Percentiles rank a stretch among this genome's conserved stretches.
phyloP scores from a whole-genome alignment of 2,113 vertebrate species.

The Empidonax traillii region DNA sequence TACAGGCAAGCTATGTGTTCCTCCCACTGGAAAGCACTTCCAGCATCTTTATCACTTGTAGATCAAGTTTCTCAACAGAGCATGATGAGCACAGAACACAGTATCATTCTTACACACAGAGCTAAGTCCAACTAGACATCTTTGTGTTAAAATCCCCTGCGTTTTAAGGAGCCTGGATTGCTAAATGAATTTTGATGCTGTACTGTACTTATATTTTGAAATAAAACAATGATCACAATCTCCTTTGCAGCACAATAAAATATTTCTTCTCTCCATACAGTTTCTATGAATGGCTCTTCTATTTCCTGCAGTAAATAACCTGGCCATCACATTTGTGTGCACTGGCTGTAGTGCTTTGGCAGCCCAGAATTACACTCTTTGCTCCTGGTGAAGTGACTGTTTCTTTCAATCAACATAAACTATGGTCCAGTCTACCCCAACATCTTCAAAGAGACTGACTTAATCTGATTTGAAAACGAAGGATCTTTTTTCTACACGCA shows the following conservation, averaged over 20 bases:
- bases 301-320: not conserved
- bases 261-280: not conserved
- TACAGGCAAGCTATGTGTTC: not conserved
- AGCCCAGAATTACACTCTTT: not conserved
- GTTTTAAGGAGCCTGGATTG: not conserved
- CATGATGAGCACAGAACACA: rapidly evolving
- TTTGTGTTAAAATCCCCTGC: not conserved
- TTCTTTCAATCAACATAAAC: not conserved
- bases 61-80: not conserved
- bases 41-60: not conserved
- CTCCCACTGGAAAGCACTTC: not conserved
- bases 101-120: rapidly evolving
- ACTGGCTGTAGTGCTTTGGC: not conserved
- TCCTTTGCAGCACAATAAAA: not conserved
- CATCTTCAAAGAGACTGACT: not conserved
- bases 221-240: not conserved
- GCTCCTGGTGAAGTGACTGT: not conserved
- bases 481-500: not conserved
- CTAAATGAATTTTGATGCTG: not conserved
- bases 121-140: not conserved
- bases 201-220: not conserved
- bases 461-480: not conserved
- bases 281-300: not conserved
- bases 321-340: not conserved
- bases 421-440: not conserved